These are phyloP conservation scores for Megaleporinus macrocephalus DNA, from an alignment of 2,113 vertebrate genomes.

Conservation along the genomic window DNA sequence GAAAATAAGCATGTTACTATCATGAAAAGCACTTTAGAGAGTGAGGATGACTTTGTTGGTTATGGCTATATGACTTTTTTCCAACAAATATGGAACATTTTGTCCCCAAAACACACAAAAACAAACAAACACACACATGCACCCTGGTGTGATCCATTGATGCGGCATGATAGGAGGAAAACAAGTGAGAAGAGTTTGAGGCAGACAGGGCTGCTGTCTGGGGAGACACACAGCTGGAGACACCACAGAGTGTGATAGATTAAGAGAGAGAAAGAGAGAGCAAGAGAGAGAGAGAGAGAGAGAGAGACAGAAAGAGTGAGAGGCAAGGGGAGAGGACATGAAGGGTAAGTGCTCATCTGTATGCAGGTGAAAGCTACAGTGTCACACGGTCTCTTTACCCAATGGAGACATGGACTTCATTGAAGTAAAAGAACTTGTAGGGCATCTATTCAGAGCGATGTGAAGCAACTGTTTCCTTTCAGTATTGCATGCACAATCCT, in stretches of 20 bases:
- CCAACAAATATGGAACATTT: no score
- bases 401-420: neutral
- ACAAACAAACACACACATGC: no score
- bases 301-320: conserved; percentile 2
- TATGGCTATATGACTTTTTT: no score
- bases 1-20: no score
- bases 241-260: conserved; percentile 2
- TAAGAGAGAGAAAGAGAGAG: neutral
- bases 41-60: no score
- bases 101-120: no score
- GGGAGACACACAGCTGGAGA: neutral
- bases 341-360: neutral
- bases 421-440: conserved; percentile 17
- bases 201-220: neutral
- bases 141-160: neutral
- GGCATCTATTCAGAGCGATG: conserved; percentile 6
- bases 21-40: no score
- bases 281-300: conserved; percentile 1
- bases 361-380: neutral
- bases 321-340: conserved; percentile 1
- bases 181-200: neutral
- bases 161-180: conserved; percentile 11
- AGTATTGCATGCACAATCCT: neutral
- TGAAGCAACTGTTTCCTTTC: neutral
- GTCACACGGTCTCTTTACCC: neutral